phyloP scores from a whole-genome alignment of 2,888 invertebrate species.

The Corythucha ciliata region DNA sequence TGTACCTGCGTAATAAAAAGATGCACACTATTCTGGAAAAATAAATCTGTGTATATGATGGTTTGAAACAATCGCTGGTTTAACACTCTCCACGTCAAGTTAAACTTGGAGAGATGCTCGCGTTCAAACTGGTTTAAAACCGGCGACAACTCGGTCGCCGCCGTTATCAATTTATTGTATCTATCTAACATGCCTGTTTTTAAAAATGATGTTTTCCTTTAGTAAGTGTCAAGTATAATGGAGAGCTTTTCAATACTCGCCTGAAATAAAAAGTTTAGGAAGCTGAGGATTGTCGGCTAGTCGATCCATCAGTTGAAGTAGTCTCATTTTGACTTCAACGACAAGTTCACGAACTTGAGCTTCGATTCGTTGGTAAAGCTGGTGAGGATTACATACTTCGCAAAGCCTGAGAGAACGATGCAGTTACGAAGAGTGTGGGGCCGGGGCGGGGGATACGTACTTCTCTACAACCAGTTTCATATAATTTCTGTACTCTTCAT shows the following conservation, averaged over 20 bases:
- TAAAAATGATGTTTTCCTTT: not conserved
- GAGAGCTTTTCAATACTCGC: conserved; percentile 33
- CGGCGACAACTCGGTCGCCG: no score
- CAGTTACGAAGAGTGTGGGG: no score
- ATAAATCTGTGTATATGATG: conserved; percentile 46
- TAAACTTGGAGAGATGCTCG: no score
- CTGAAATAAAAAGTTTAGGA: conserved; percentile 47
- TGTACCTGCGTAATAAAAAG: conserved; percentile 46
- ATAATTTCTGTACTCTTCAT: no score
- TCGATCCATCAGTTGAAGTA: conserved; percentile 45
- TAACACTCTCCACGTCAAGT: no score
- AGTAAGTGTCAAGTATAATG: not conserved
- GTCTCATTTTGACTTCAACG: conserved; percentile 52
- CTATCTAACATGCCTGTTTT: no score
- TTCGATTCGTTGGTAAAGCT: conserved; percentile 54
- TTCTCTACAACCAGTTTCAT: no score
- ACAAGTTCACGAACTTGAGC: conserved; percentile 55
- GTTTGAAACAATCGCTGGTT: no score
- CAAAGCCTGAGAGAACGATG: conserved; percentile 43
- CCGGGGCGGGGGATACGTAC: no score
- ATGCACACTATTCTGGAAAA: conserved; percentile 49
- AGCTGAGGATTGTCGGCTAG: conserved; percentile 46
- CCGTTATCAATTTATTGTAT: no score
- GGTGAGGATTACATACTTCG: conserved; percentile 50
- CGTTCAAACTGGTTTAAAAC: no score